Evolutionary conservation across 2,113 vertebrate genomes (phyloP), one percentile per base, ranked within the genome.

Genomic region (Protobothrops flavoviridis): DNA sequence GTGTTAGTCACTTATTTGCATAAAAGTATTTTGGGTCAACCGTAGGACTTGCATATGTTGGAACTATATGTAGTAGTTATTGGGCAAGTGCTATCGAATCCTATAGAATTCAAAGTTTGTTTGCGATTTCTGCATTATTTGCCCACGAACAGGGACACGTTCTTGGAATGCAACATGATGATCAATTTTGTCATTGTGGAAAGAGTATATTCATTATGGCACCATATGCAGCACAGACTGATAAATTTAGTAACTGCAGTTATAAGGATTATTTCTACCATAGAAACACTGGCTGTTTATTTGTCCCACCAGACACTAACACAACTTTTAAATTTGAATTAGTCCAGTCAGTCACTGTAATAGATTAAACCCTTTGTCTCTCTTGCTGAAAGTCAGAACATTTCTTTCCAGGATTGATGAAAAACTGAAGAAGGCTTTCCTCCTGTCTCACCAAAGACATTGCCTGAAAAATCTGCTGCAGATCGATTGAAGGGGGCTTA

Each of bases 241-340:
- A 39, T 88, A 86, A 7, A 9, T 95, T 92, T 48, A 95, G 92
- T 56, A 96, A 95, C 23, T 95, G 95, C 89, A 96, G 93, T 61
- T 95, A 92, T 53, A 43, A 7, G 10, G 4, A 33, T 43, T 92
- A 97, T 96, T 8, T 97, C 97, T 2, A 95, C 95, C 0, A 91
- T 94, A 95, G 97, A 97, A 90, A 96, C 96, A 1, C 48, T 92
- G 74, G 43, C n/a, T 87, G 97, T 69, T 26, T 93, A 10, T 0
- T 48, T 0, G 3, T 61, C 86, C 33, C 53, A 86, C 48, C 90
- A 57, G 10, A 6, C 23, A 4, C 57, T 81, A 1, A 0, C 1
- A 89, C 29, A 43, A 20, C 59, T 1, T 10, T 87, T n/a, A 88
- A 4, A 1, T 3, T 59, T 2, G 12, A 69, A 26, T 89, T 91